These are phyloP conservation scores for Thomomys bottae DNA, from an alignment of 2,113 vertebrate genomes.

Conservation along the genomic window DNA sequence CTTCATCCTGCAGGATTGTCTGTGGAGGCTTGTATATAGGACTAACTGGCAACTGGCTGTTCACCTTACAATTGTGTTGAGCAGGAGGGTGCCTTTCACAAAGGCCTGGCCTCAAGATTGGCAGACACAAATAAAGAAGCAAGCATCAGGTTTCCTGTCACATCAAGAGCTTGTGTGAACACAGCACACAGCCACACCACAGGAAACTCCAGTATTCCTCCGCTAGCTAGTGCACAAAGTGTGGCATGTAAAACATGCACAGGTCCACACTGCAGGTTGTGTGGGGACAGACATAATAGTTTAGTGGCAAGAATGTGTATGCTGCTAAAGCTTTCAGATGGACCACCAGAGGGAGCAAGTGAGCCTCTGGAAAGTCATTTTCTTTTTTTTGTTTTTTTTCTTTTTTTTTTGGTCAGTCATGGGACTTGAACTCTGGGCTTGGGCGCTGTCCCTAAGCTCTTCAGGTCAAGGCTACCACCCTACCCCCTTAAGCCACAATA, in stretches of 20 bases:
- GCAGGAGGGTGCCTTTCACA: accelerated
- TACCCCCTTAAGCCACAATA: too few relatives aligned
- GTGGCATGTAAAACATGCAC: neutral
- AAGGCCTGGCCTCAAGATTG: neutral
- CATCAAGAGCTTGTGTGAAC: neutral
- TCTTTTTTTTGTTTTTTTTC: too few relatives aligned
- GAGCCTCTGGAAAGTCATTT: neutral
- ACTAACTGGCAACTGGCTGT: too few relatives aligned
- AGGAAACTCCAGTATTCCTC: neutral
- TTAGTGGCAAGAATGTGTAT: neutral
- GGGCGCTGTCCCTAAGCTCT: too few relatives aligned
- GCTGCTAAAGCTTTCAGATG: neutral
- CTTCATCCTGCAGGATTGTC: neutral
- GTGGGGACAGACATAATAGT: accelerated
- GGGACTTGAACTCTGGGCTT: too few relatives aligned
- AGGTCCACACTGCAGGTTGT: neutral
- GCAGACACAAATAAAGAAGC: neutral
- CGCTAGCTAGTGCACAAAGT: neutral
- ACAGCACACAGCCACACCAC: too few relatives aligned
- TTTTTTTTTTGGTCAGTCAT: too few relatives aligned
- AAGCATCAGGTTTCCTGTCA: neutral
- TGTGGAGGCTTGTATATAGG: neutral
- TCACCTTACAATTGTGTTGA: neutral
- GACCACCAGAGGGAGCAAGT: neutral
- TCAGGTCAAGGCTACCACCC: too few relatives aligned